Conservation (phyloP, 1,140 invertebrate genomes). For the Drosophila repleta region DNA sequence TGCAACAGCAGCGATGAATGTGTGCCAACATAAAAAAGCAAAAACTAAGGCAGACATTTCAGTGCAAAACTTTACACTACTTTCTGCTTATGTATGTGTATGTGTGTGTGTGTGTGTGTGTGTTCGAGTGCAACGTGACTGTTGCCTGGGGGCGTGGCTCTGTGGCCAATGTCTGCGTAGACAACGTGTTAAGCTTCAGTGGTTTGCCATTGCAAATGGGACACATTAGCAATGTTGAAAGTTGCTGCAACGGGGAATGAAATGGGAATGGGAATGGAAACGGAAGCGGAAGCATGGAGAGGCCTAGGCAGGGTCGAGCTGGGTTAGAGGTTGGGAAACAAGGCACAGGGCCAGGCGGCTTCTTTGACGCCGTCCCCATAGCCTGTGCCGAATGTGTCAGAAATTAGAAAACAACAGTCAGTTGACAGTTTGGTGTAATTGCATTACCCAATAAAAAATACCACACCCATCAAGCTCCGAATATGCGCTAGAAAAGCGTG, state of each 20-base stretch:
- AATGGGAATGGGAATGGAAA: background rate
- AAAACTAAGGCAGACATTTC: constrained; percentile 69
- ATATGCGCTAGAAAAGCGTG: too few species aligned
- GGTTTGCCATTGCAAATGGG: constrained; percentile 79
- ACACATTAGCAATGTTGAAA: constrained; percentile 77
- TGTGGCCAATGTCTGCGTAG: constrained; percentile 68
- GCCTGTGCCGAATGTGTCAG: constrained; percentile 75
- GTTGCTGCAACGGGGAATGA: constrained; percentile 36
- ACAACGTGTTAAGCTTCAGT: constrained; percentile 81
- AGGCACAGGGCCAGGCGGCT: background rate
- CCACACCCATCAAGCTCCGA: too few species aligned
- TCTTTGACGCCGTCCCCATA: constrained; percentile 20
- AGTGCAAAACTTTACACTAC: constrained; percentile 55
- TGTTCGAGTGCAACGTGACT: constrained; percentile 22
- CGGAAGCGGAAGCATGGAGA: too few species aligned
- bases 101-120: constrained; percentile 3
- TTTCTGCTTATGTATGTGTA: constrained; percentile 10
- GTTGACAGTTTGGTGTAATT: background rate
- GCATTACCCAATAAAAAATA: too few species aligned
- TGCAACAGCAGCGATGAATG: constrained; percentile 35
- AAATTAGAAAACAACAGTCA: constrained; percentile 23
- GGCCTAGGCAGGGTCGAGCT: too few species aligned
- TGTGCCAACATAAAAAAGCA: constrained; percentile 47
- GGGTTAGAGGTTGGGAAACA: background rate
- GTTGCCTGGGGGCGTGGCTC: constrained; percentile 38